These are phyloP conservation scores for Cyprinodon brontotheroides DNA, from an alignment of 2,113 vertebrate genomes.

Conservation along the genomic window DNA sequence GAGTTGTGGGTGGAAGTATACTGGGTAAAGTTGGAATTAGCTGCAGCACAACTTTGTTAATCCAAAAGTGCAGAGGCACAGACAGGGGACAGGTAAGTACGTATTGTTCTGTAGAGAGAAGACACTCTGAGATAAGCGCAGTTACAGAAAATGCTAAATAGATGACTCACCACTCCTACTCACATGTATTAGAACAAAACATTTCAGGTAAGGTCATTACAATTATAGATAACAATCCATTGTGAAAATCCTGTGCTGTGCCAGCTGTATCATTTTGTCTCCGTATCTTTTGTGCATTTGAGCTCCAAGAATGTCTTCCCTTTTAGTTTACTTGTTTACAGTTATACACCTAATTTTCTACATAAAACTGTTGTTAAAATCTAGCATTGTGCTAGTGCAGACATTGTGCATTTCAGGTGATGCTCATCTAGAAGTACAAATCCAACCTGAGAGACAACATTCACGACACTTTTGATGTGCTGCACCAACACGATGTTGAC, in stretches of 20 bases:
- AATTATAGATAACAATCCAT: conserved; percentile 71
- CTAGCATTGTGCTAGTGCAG: conserved; percentile 17
- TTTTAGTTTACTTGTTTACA: conserved; percentile 26
- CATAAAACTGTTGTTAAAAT: conserved; percentile 33
- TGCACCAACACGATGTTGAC: conserved; percentile 22
- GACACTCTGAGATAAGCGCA: conserved; percentile 67
- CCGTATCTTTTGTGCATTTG: conserved; percentile 43
- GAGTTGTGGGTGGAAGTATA: conserved; percentile 13
- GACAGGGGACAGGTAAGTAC: conserved; percentile 46
- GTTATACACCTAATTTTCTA: conserved; percentile 25
- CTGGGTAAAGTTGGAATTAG: conserved; percentile 47
- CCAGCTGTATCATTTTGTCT: conserved; percentile 44
- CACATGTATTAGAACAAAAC: conserved; percentile 61
- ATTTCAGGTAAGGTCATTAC: conserved; percentile 71
- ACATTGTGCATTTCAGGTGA: conserved; percentile 23
- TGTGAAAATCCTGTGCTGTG: conserved; percentile 28
- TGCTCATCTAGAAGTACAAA: conserved; percentile 25
- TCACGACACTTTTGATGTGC: conserved; percentile 20
- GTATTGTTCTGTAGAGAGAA: conserved; percentile 57
- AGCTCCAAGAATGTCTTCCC: conserved; percentile 29
- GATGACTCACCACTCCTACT: conserved; percentile 73
- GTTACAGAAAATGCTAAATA: conserved; percentile 71
- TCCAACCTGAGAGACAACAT: conserved; percentile 31
- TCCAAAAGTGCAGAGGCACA: conserved; percentile 38
- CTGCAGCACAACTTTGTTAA: conserved; percentile 50